Evolutionary conservation across 2,113 vertebrate genomes (phyloP).

Genomic region (Sylvicapra grimmia): DNA sequence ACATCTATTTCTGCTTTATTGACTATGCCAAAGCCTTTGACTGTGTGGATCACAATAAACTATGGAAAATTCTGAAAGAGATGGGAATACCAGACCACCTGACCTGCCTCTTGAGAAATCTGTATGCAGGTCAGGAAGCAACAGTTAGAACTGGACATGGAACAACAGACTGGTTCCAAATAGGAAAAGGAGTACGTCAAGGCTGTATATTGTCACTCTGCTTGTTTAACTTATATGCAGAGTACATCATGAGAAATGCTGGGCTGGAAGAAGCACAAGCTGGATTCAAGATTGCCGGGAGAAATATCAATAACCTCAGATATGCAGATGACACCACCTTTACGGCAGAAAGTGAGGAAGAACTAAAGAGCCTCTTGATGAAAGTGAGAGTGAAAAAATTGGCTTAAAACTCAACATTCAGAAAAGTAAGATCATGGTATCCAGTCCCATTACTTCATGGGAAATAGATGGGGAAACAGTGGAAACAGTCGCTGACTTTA

Average conservation of each 20-base stretch:
- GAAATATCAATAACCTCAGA: neutral
- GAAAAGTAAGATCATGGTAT: neutral
- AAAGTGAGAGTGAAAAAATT: neutral
- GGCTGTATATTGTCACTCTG: neutral
- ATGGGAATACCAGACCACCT: neutral
- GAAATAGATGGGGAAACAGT: neutral
- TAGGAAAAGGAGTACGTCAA: neutral
- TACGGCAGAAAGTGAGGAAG: neutral
- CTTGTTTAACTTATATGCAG: neutral
- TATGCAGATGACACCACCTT: neutral
- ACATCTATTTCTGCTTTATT: neutral
- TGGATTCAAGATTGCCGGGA: neutral
- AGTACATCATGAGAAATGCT: fast-evolving
- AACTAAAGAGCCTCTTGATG: neutral
- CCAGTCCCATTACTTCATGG: neutral
- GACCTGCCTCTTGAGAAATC: neutral
- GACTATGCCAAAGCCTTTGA: neutral
- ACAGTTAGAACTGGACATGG: neutral
- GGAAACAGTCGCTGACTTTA: neutral
- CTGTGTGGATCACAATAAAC: neutral
- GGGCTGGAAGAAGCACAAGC: neutral
- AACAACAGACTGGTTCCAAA: neutral
- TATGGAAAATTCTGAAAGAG: neutral
- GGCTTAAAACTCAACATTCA: neutral
- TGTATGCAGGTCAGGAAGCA: neutral